phyloP scores from a whole-genome alignment of 2,888 invertebrate genomes.

The Drosophila flavopinicola region DNA sequence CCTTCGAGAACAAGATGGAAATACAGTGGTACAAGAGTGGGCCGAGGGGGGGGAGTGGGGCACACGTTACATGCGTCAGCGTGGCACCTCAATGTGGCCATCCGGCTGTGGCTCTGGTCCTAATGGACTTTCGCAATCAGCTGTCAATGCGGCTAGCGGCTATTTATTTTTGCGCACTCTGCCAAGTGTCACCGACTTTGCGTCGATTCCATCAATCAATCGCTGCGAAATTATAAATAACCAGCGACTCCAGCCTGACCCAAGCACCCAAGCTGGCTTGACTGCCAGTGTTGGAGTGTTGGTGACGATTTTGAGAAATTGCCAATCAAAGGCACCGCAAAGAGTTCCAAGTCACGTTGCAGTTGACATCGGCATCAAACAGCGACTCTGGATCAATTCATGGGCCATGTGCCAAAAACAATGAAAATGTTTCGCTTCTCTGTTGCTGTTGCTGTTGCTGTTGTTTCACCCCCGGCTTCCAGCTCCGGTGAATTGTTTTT shows the following conservation, averaged over 20 bases:
- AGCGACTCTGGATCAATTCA: slow-evolving; percentile 39
- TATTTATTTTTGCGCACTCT: slow-evolving; percentile 76
- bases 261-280: slow-evolving; percentile 3
- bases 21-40: neutral
- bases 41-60: neutral
- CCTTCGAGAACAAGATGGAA: too few relatives aligned
- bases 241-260: slow-evolving; percentile 53
- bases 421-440: slow-evolving; percentile 39
- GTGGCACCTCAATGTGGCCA: slow-evolving; percentile 28
- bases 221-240: slow-evolving; percentile 76
- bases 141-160: slow-evolving; percentile 73
- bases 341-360: slow-evolving; percentile 73
- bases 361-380: slow-evolving; percentile 65
- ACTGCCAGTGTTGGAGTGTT: too few relatives aligned
- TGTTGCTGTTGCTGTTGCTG: neutral
- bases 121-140: slow-evolving; percentile 80
- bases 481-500: slow-evolving; percentile 26
- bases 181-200: slow-evolving; percentile 79
- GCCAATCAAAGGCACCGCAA: slow-evolving; percentile 76
- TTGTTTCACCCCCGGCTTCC: neutral
- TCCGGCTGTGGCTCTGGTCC: slow-evolving; percentile 27
- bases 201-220: slow-evolving; percentile 77
- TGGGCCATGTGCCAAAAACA: slow-evolving; percentile 63
- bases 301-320: slow-evolving; percentile 78
- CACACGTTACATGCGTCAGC: slow-evolving; percentile 29